Percentiles rank a stretch among this genome's conserved stretches.
These are phyloP conservation scores for Seriola quinqueradiata DNA, from an alignment of 2,113 vertebrate species.

Conservation along the genomic window DNA sequence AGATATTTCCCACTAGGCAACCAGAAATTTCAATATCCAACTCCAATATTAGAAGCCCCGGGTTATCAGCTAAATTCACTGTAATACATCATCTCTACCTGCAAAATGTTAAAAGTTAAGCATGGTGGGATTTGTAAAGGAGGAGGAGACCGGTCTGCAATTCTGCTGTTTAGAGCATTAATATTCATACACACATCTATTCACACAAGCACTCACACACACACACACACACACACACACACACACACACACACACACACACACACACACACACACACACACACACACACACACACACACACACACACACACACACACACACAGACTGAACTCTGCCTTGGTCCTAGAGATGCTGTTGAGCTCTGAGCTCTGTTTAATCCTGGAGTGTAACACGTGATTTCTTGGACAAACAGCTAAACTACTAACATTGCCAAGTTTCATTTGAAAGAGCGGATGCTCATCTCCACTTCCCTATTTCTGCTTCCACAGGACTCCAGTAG, in stretches of 20 bases:
- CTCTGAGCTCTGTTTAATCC: background rate
- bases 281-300: too few relatives aligned
- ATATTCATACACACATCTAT: background rate
- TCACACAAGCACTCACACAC: background rate
- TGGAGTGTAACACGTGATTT: background rate
- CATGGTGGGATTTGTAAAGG: background rate
- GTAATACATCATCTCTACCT: background rate
- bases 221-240: too few relatives aligned
- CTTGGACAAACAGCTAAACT: background rate
- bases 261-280: background rate
- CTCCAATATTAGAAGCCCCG: background rate
- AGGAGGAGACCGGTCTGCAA: background rate
- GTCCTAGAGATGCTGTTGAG: background rate
- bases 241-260: background rate
- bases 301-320: too few relatives aligned
- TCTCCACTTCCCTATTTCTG: background rate
- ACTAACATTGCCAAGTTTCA: background rate
- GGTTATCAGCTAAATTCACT: background rate
- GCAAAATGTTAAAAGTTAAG: background rate
- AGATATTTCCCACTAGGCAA: background rate
- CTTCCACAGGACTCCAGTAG: slow-evolving; percentile 9
- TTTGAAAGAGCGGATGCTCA: slow-evolving; percentile 20
- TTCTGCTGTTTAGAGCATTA: background rate
- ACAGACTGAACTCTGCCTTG: background rate
- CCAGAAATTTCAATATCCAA: background rate